Evolutionary conservation across 2,113 vertebrate genomes (phyloP).

Genomic region (Ancistrus triradiatus): DNA sequence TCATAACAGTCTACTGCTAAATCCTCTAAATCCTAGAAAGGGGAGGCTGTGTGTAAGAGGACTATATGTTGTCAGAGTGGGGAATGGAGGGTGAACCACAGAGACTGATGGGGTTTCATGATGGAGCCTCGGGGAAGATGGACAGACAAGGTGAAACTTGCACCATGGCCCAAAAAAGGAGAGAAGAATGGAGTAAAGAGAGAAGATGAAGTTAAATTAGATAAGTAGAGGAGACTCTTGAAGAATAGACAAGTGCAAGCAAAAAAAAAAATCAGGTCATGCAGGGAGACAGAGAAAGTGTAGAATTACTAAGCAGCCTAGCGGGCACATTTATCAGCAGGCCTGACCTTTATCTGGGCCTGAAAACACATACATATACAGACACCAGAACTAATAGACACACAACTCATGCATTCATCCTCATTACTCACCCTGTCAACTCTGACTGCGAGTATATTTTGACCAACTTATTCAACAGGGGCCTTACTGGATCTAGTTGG

Average conservation of each 20-base stretch:
- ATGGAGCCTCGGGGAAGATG: not conserved
- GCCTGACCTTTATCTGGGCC: slow-evolving; percentile 67
- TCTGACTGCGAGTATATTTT: not conserved
- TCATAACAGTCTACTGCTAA: not conserved
- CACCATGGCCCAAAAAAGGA: not conserved
- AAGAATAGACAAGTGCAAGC: not conserved
- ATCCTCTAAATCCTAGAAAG: not conserved
- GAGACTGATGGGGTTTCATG: slow-evolving; percentile 8
- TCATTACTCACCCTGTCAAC: slow-evolving; percentile 39
- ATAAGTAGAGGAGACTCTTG: not conserved
- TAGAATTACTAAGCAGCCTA: slow-evolving; percentile 60
- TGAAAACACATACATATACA: slow-evolving; percentile 53
- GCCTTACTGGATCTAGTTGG: too few relatives aligned
- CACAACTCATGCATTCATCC: slow-evolving; percentile 39
- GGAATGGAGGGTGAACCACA: not conserved
- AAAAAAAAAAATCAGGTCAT: not conserved
- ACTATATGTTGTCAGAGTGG: not conserved
- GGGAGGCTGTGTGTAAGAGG: not conserved
- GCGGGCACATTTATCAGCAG: slow-evolving; percentile 63
- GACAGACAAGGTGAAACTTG: not conserved
- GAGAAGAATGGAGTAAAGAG: not conserved
- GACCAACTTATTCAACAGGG: not conserved
- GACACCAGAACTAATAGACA: slow-evolving; percentile 36
- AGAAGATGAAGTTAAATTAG: not conserved
- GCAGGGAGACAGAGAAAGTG: slow-evolving; percentile 39